Percentiles rank a stretch among this genome's conserved stretches.
These are phyloP conservation scores for Coenonympha arcania DNA, from an alignment of 2,888 invertebrate species.

Conservation along the genomic window DNA sequence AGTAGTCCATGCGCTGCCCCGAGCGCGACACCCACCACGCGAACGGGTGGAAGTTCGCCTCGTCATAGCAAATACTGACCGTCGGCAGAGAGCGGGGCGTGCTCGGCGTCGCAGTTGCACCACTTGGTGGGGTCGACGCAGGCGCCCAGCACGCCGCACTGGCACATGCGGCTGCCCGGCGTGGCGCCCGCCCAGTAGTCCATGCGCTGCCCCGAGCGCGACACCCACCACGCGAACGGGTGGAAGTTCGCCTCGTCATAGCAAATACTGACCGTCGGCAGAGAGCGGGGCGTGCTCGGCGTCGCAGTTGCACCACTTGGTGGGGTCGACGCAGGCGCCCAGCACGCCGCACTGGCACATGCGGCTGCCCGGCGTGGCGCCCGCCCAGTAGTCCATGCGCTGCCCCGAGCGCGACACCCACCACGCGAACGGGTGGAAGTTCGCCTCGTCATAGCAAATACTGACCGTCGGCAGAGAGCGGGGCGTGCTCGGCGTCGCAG, in stretches of 20 bases:
- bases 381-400: conserved; percentile 97
- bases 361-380: conserved; percentile 78
- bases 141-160: conserved; percentile 90
- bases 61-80: no score
- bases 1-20: no score
- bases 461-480: conserved; percentile 39
- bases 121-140: conserved; percentile 89
- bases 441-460: no score
- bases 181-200: conserved; percentile 94
- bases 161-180: conserved; percentile 77
- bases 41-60: no score
- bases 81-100: conserved; percentile 35
- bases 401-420: no score
- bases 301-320: conserved; percentile 98
- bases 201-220: conserved; percentile 96
- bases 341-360: conserved; percentile 90
- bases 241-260: no score
- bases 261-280: conserved; percentile 40
- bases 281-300: conserved; percentile 62
- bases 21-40: no score
- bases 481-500: conserved; percentile 82
- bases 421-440: no score
- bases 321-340: conserved; percentile 85
- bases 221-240: no score
- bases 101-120: conserved; percentile 94